Base-by-base conservation (phyloP, 1,140 invertebrate species). In the Eriocheir sinensis region DNA sequence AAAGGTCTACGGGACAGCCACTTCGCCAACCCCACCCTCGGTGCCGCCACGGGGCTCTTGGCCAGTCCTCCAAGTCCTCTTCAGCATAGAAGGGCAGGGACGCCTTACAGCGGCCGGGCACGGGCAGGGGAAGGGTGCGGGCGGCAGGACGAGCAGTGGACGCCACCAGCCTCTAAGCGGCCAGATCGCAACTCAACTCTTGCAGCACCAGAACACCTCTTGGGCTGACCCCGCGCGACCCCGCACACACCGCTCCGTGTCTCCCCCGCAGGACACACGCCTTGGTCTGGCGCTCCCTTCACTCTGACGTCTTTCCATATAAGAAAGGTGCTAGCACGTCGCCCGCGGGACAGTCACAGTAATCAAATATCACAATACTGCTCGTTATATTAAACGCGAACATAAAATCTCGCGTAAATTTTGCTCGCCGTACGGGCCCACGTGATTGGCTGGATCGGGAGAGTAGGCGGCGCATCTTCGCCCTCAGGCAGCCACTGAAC, bases 401-500 rank as follows among this genome's bases (percentile, higher is more conserved):
- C 27, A 83, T 94, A 79, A 94, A 94, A 94, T 21, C 72, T 89
- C 44, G n/a, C 40, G 12, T 17, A 94, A 94, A 79, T 60, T 53
- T 83, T 48, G n/a, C 44, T 15, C 27, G 72, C 30, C 72, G 53
- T 80, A 94, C 72, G 89, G 89, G 44, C 48, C 17, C 88, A 41
- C 80, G 88, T 94, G 94, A 94, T 94, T 94, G 94, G 94, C 94
- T 94, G 94, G 89, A 91, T 94, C 44, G 86, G 83, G 89, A 30
- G 44, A 38, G 89, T 91, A 92, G 94, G 89, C 89, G 94, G 93
- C 38, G 90, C 89, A 94, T 94, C 94, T 94, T 88, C 89, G 15
- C 94, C 94, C 94, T 38, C 32, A 94, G 94, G 94, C 94, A 92
- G 94, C 94, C 94, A 94, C 72, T 94, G 93, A 91, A 94, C 94